Evolutionary conservation across 2,113 vertebrate species (phyloP), one percentile per base, ranked within the genome.

Genomic region (Calonectris borealis): DNA sequence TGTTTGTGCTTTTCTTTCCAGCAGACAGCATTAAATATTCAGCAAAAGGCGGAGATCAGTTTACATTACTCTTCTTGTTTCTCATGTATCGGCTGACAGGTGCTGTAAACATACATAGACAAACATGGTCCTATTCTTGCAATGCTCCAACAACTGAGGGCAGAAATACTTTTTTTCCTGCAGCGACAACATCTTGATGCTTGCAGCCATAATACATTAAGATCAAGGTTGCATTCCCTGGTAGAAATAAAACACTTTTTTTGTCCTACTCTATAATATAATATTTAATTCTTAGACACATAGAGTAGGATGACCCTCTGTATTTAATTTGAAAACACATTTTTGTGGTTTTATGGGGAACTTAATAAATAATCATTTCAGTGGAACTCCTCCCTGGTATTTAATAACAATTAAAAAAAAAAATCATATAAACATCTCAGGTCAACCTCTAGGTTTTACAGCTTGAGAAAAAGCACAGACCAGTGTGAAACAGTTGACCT

Each of bases 101-200:
- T 98, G 98, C 98, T 98, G 98, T 99, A 99, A 99, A 99, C 98
- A 99, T 98, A 99, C 98, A 98, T 97, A 99, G 98, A 98, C 98
- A 99, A 99, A 99, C 98, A 99, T 90, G 93, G 97, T 96, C 96
- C 93, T 95, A 62, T 86, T 96, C 97, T 97, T 97, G 88, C 95
- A 93, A 79, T 97, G 94, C 97, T 97, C 95, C 92, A 81, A 68
- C 96, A 97, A 94, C 77, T 48, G 32, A 96, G 92, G 95, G 88
- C 96, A 98, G 94, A 98, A 97, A 97, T 96, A 83, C 85, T 93
- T 96, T 93, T 90, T 96, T 90, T 93, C 72, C 91, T 91, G n/a
- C 76, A 94, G 58, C 61, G 90, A 52, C 78, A 92, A 72, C 42
- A 58, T 79, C 90, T 93, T 91, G 48, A 76, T 86, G 11, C 61